Evolutionary conservation across 2,888 invertebrate genomes (phyloP).

Genomic region (Thumatha senex): DNA sequence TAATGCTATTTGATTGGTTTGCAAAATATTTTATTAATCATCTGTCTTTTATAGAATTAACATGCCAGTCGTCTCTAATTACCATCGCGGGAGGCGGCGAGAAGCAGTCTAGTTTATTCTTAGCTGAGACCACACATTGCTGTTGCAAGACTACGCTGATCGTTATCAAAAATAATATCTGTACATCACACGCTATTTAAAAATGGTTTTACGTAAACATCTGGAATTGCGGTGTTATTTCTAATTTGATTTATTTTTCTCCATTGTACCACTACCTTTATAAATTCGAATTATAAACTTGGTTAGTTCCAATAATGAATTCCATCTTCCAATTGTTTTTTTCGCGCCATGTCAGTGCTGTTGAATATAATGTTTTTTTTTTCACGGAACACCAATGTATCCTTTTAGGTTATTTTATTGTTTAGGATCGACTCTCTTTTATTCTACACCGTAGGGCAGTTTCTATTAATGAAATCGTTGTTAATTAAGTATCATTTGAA

Average conservation of each 20-base stretch:
- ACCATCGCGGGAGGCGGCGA: conserved; percentile 11
- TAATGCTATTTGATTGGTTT: neutral
- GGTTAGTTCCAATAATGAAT: conserved; percentile 54
- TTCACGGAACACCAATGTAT: conserved; percentile 19
- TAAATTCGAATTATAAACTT: conserved; percentile 43
- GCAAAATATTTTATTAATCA: neutral
- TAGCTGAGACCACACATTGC: conserved; percentile 9
- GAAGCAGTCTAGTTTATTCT: conserved; percentile 11
- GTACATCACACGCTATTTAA: neutral
- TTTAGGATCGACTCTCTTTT: neutral
- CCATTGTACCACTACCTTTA: conserved; percentile 27
- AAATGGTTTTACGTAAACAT: neutral
- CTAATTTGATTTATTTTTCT: too few relatives aligned
- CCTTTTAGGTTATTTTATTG: conserved; percentile 21
- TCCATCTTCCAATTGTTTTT: conserved; percentile 42
- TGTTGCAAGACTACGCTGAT: neutral
- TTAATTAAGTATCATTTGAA: conserved; percentile 25
- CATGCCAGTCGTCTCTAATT: conserved; percentile 3
- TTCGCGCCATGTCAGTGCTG: conserved; percentile 25
- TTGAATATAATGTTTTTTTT: conserved; percentile 31
- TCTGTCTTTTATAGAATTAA: conserved; percentile 7
- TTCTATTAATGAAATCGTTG: conserved; percentile 15
- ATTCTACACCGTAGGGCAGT: too few relatives aligned
- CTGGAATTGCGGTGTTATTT: too few relatives aligned
- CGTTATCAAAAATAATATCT: conserved; percentile 2